Conservation (phyloP, 2,113 vertebrate genomes). For the Brienomyrus brachyistius region DNA sequence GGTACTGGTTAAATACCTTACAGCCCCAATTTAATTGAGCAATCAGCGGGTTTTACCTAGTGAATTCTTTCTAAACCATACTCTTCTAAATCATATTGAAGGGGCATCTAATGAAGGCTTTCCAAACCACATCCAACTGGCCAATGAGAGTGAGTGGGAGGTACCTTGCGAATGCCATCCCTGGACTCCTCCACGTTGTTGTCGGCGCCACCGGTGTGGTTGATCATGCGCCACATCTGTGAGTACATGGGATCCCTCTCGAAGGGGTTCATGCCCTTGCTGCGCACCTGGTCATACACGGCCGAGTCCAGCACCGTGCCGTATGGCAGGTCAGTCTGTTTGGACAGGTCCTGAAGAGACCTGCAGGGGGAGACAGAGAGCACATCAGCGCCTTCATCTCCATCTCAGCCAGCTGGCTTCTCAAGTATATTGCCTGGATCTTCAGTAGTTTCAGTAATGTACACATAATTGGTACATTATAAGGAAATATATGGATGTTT, state of each 20-base stretch:
- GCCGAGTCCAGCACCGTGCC: constrained; percentile 93
- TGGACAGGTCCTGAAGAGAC: constrained; percentile 93
- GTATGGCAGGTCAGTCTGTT: constrained; percentile 92
- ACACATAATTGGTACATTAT: neutral
- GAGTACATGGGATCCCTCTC: constrained; percentile 96
- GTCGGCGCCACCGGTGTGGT: constrained; percentile 83
- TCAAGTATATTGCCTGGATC: neutral
- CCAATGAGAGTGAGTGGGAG: neutral
- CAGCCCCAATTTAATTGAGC: neutral
- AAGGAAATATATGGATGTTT: neutral
- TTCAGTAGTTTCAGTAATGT: neutral
- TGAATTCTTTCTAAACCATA: neutral
- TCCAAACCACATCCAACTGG: neutral
- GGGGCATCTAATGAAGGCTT: neutral
- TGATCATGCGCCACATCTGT: constrained; percentile 98
- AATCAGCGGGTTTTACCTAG: neutral
- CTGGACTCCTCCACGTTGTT: constrained; percentile 90
- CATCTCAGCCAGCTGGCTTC: neutral
- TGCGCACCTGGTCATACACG: constrained; percentile 89
- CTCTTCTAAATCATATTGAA: neutral
- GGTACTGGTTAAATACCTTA: neutral
- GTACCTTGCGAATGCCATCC: constrained; percentile 91
- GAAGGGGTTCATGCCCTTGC: constrained; percentile 94
- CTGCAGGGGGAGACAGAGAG: constrained; percentile 46
- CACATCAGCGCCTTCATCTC: neutral